Conservation (phyloP, 2,888 invertebrate species). For the Sphecodes monilicornis region DNA sequence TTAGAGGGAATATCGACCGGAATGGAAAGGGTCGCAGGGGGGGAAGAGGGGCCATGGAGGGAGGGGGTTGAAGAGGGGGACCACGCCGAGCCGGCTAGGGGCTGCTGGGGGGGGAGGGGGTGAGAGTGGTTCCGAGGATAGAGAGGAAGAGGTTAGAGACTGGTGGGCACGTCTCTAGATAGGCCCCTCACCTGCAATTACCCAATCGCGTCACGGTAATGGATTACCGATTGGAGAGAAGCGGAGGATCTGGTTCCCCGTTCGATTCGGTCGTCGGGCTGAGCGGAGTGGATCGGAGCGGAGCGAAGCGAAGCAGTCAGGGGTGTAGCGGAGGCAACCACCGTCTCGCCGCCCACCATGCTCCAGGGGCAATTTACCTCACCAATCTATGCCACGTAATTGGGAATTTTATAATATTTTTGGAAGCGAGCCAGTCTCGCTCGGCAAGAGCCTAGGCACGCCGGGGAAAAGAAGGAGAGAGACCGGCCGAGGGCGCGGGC, state of each 20-base stretch:
- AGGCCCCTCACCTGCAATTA: conserved; percentile 81
- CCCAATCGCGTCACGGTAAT: conserved; percentile 82
- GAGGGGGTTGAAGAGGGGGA: not conserved
- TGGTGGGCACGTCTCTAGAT: conserved; percentile 77
- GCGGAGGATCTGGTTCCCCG: conserved; percentile 69
- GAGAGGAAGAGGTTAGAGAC: conserved; percentile 60
- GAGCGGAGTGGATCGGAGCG: conserved; percentile 52
- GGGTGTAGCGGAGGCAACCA: conserved; percentile 58
- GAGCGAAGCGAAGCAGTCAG: conserved; percentile 54
- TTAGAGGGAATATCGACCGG: conserved; percentile 81
- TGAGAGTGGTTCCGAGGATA: conserved; percentile 57
- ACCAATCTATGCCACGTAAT: conserved; percentile 83
- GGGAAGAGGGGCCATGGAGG: not conserved
- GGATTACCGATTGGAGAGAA: conserved; percentile 80
- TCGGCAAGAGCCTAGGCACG: conserved; percentile 65
- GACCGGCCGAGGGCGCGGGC: conserved; percentile 10
- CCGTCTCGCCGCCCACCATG: conserved; percentile 72
- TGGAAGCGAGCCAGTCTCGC: conserved; percentile 82
- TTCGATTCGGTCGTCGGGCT: conserved; percentile 65
- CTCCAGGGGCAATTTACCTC: conserved; percentile 82
- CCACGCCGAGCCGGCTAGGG: not conserved
- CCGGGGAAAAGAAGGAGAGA: conserved; percentile 18
- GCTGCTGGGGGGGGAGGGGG: conserved; percentile 1
- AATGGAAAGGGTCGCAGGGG: conserved; percentile 66
- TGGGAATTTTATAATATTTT: conserved; percentile 84